A percentile compares a stretch with the other conserved stretches of the same genome.
Conservation (phyloP, 1,140 invertebrate species). For the Campoletis sonorensis region DNA sequence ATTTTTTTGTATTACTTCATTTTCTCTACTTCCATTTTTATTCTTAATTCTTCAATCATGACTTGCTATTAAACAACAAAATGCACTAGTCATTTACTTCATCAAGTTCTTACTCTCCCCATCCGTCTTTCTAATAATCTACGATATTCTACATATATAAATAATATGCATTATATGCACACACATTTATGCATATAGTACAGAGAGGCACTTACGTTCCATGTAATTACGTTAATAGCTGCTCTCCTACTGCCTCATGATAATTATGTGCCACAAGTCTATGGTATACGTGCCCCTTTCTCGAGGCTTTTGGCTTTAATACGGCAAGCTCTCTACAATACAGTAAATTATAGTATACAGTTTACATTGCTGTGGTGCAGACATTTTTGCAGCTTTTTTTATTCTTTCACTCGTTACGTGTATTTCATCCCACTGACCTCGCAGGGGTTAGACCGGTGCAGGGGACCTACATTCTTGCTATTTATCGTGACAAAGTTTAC, state of each 20-base stretch:
- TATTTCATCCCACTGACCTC: background rate
- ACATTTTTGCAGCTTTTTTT: slow-evolving; percentile 21
- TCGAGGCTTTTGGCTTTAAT: slow-evolving; percentile 29
- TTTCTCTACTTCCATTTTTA: slow-evolving; percentile 7
- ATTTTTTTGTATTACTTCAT: no score
- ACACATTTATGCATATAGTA: background rate
- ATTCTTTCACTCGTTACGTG: background rate
- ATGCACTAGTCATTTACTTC: slow-evolving; percentile 1
- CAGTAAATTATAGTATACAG: slow-evolving; percentile 25
- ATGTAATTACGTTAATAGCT: slow-evolving; percentile 45
- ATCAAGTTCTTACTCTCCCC: slow-evolving; percentile 16
- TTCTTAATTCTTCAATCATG: background rate
- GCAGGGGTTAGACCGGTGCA: background rate
- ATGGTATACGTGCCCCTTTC: slow-evolving; percentile 16
- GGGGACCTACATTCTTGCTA: no score
- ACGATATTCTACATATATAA: slow-evolving; percentile 33
- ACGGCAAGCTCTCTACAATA: background rate
- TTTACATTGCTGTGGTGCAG: background rate
- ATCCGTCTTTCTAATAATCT: background rate
- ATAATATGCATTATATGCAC: no score
- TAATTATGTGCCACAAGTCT: slow-evolving; percentile 39
- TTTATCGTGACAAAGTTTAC: no score
- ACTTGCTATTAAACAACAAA: background rate
- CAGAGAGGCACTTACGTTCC: slow-evolving; percentile 43
- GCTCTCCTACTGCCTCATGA: slow-evolving; percentile 32